Percentiles rank a stretch among this genome's conserved stretches.
Conservation (phyloP, 2,113 vertebrate genomes). For the Pseudonaja textilis region DNA sequence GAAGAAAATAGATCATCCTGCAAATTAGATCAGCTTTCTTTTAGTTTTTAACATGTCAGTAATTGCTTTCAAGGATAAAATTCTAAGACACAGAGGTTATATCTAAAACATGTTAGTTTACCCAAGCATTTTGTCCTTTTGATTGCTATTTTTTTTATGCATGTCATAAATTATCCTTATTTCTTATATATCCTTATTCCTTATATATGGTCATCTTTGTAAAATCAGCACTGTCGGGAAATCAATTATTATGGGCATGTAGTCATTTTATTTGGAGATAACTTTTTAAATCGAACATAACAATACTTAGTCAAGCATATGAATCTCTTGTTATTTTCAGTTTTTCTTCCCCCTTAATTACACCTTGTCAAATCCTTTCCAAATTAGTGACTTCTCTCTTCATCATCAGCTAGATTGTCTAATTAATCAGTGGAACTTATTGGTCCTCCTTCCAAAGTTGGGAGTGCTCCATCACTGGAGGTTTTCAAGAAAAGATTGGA, state of each 20-base stretch:
- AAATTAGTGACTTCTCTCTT: not conserved
- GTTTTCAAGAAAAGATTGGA: not conserved
- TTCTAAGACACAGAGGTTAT: constrained; percentile 6
- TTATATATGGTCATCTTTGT: not conserved
- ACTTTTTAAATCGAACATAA: not conserved
- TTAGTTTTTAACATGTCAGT: not conserved
- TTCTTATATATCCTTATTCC: not conserved
- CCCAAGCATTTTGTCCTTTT: not conserved
- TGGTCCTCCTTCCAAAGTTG: not conserved
- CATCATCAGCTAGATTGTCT: not conserved
- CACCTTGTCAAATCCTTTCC: not conserved
- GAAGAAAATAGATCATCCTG: constrained; percentile 8
- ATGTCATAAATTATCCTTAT: not conserved
- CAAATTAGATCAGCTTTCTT: not conserved
- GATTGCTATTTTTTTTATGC: not conserved
- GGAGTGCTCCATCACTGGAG: not conserved
- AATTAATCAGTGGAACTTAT: not conserved
- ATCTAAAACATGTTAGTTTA: constrained; percentile 4
- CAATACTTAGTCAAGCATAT: not conserved
- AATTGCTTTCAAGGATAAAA: constrained; percentile 16
- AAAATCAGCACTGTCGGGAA: not conserved
- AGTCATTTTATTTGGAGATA: not conserved
- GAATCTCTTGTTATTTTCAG: not conserved
- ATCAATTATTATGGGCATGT: not conserved
- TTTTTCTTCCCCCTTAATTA: not conserved